Evolutionary conservation across 1,140 invertebrate genomes (phyloP).

Genomic region (Orchestia grillus): DNA sequence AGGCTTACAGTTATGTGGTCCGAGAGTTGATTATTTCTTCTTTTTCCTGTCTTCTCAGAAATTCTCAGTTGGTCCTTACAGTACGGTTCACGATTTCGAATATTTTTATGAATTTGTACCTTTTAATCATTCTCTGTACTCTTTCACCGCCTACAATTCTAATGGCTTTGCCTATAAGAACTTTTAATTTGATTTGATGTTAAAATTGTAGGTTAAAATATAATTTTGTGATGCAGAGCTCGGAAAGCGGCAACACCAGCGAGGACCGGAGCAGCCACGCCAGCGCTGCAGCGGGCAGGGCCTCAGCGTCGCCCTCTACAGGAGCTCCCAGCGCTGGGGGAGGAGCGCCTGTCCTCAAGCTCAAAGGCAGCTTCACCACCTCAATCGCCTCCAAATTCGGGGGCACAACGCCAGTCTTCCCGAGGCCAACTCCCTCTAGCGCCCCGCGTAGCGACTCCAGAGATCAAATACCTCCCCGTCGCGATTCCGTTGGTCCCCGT

Average conservation of each 20-base stretch:
- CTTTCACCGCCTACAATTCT: too few species aligned
- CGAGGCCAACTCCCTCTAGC: neutral
- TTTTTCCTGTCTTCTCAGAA: too few species aligned
- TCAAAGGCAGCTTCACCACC: conserved; percentile 38
- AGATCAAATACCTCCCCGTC: neutral
- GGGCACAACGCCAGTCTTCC: conserved; percentile 6
- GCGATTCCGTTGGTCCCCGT: neutral
- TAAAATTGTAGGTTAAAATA: neutral
- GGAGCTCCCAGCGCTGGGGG: neutral
- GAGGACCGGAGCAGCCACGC: neutral
- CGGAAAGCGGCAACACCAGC: neutral
- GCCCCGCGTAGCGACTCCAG: neutral
- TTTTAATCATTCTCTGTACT: too few species aligned
- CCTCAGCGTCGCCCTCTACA: neutral
- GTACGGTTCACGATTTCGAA: too few species aligned
- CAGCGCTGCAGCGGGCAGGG: neutral
- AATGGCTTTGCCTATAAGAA: too few species aligned
- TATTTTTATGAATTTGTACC: too few species aligned
- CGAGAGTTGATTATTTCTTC: too few species aligned
- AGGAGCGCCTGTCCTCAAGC: conserved; percentile 20
- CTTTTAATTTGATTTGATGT: neutral
- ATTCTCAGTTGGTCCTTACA: too few species aligned
- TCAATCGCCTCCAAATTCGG: conserved; percentile 26
- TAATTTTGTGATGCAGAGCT: neutral
- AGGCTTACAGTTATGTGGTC: too few species aligned